A percentile compares a stretch with the other conserved stretches of the same genome.
phyloP scores from a whole-genome alignment of 2,797 vertebrate genomes.

The Protonibea diacanthus region DNA sequence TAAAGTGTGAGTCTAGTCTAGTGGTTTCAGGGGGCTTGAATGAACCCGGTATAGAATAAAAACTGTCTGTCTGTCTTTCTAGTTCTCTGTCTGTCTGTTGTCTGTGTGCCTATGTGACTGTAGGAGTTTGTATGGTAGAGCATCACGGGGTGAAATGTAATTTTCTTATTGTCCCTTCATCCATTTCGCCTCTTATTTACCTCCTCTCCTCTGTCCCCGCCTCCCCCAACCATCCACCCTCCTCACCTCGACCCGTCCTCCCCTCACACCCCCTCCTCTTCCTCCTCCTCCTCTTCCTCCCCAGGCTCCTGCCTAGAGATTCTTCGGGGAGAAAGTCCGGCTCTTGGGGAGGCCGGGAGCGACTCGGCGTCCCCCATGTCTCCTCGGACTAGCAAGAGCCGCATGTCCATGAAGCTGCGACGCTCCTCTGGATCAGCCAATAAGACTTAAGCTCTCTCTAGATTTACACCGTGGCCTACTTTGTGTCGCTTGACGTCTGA shows the following conservation, averaged over 20 bases:
- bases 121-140: slow-evolving; percentile 29
- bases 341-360: slow-evolving; percentile 87
- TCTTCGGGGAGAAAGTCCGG: slow-evolving; percentile 92
- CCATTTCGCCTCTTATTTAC: slow-evolving; percentile 49
- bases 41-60: not conserved
- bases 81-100: slow-evolving; percentile 15
- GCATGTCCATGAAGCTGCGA: slow-evolving; percentile 99
- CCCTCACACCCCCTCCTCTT: not conserved
- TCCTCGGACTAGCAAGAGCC: slow-evolving; percentile 98
- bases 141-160: slow-evolving; percentile 37
- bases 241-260: not conserved
- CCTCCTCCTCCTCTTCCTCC: slow-evolving; percentile 59
- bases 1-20: not conserved
- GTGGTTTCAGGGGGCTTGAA: slow-evolving; percentile 20
- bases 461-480: not conserved
- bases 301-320: slow-evolving; percentile 94
- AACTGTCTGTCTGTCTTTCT: slow-evolving; percentile 32
- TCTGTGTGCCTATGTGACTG: slow-evolving; percentile 18
- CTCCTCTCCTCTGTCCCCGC: slow-evolving; percentile 40
- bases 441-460: slow-evolving; percentile 87
- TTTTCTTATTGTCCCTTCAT: slow-evolving; percentile 52
- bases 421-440: slow-evolving; percentile 98
- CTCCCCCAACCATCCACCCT: slow-evolving; percentile 15
- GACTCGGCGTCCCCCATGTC: slow-evolving; percentile 97
- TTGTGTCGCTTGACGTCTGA: not conserved